A percentile compares a stretch with the other conserved stretches of the same genome.
phyloP scores from a whole-genome alignment of 1,140 invertebrate genomes.

The Macrobrachium nipponense region DNA sequence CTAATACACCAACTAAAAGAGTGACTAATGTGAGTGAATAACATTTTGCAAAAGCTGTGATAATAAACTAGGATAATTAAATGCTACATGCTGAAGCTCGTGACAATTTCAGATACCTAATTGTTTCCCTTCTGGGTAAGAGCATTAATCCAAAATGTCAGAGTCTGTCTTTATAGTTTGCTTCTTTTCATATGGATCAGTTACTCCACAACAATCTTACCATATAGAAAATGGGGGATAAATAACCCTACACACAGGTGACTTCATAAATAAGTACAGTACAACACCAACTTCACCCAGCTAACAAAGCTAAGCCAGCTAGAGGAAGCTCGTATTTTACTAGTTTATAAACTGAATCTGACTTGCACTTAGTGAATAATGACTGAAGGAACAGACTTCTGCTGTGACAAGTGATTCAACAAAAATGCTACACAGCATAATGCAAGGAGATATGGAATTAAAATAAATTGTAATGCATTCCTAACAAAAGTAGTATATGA shows the following conservation, averaged over 20 bases:
- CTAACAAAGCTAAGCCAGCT: background rate
- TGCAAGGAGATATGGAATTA: too few relatives aligned
- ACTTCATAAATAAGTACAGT: conserved; percentile 45
- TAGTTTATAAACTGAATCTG: conserved; percentile 29
- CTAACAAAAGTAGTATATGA: too few relatives aligned
- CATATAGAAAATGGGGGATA: conserved; percentile 43
- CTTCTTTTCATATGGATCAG: conserved; percentile 55
- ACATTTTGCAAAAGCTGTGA: conserved; percentile 28
- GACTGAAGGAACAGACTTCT: conserved; percentile 35
- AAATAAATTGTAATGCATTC: too few relatives aligned
- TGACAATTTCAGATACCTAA: conserved; percentile 4
- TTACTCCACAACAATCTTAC: conserved; percentile 28
- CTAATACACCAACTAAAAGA: conserved; percentile 36
- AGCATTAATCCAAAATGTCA: conserved; percentile 28
- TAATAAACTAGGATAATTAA: conserved; percentile 21
- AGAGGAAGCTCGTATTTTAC: conserved; percentile 24
- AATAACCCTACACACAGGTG: conserved; percentile 31
- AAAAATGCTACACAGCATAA: too few relatives aligned
- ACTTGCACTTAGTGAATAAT: conserved; percentile 47
- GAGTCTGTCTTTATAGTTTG: conserved; percentile 54
- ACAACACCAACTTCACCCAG: conserved; percentile 26
- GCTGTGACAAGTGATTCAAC: conserved; percentile 1
- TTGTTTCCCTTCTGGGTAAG: background rate
- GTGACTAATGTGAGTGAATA: conserved; percentile 36
- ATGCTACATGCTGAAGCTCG: conserved; percentile 29